These are phyloP conservation scores for Acanthornis magna DNA, from an alignment of 2,797 vertebrate genomes.

Conservation along the genomic window DNA sequence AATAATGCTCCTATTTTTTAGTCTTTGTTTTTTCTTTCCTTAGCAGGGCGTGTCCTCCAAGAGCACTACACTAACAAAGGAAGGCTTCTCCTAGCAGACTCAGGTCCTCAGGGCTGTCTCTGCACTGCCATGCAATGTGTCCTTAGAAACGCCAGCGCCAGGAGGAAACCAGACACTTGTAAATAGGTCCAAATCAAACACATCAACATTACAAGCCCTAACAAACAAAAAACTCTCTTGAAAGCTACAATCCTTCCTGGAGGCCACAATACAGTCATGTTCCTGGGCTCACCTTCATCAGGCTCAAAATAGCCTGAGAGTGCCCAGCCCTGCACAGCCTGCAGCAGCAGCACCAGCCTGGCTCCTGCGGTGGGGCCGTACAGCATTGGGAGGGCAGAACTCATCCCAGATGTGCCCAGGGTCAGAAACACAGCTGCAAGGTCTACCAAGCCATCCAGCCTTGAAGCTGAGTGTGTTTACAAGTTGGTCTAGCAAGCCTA, in stretches of 20 bases:
- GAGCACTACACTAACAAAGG: no score
- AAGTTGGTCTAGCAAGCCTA: neutral
- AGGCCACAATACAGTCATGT: neutral
- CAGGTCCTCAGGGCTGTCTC: neutral
- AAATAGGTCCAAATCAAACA: neutral
- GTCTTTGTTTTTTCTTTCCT: neutral
- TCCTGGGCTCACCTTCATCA: neutral
- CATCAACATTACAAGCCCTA: neutral
- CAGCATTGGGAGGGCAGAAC: neutral
- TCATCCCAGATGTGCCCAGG: neutral
- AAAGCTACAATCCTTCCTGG: neutral
- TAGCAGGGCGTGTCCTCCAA: neutral
- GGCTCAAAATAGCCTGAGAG: accelerated
- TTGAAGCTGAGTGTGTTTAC: no score
- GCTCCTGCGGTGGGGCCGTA: neutral
- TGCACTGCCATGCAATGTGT: accelerated
- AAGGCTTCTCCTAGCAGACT: neutral
- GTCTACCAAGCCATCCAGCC: neutral
- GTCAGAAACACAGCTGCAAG: neutral
- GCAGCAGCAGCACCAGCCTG: neutral
- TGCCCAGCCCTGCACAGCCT: neutral
- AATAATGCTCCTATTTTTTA: neutral
- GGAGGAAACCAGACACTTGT: neutral
- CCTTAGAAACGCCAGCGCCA: neutral
- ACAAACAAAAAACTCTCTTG: neutral